phyloP scores from a whole-genome alignment of 2,888 invertebrate species.

The Caenorhabditis angaria region DNA sequence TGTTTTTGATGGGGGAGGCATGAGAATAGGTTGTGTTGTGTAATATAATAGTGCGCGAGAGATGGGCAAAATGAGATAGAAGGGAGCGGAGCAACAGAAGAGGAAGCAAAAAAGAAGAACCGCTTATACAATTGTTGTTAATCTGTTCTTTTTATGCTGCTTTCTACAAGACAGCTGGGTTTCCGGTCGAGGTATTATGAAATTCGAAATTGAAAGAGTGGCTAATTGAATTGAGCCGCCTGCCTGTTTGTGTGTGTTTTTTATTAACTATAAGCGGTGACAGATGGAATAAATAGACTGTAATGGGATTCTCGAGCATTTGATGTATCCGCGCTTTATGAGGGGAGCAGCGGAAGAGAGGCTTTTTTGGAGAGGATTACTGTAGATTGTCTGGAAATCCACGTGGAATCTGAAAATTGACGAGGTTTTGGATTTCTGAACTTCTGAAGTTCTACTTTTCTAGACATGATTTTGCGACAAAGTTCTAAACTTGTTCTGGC shows the following conservation, averaged over 20 bases:
- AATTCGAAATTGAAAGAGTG: neutral
- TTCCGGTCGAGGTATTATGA: neutral
- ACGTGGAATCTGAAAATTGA: no score
- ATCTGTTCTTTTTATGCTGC: neutral
- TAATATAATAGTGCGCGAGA: slow-evolving; percentile 40
- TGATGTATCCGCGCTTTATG: no score
- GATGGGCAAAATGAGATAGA: slow-evolving; percentile 4
- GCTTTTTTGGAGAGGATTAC: no score
- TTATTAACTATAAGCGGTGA: slow-evolving; percentile 4
- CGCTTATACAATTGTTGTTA: slow-evolving; percentile 4
- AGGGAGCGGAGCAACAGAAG: neutral
- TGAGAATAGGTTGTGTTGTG: slow-evolving; percentile 35
- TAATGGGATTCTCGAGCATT: neutral
- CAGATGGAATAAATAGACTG: neutral
- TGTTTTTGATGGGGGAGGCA: slow-evolving; percentile 35
- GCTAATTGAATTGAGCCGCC: slow-evolving; percentile 1
- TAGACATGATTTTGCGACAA: no score
- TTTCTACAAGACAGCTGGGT: neutral
- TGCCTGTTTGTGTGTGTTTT: neutral
- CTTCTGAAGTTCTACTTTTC: no score
- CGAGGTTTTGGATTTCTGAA: no score
- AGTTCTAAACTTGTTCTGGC: no score
- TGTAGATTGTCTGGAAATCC: no score
- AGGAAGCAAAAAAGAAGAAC: neutral
- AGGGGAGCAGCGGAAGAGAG: no score